Evolutionary conservation across 2,113 vertebrate species (phyloP).

Genomic region (Centropus unirufus): DNA sequence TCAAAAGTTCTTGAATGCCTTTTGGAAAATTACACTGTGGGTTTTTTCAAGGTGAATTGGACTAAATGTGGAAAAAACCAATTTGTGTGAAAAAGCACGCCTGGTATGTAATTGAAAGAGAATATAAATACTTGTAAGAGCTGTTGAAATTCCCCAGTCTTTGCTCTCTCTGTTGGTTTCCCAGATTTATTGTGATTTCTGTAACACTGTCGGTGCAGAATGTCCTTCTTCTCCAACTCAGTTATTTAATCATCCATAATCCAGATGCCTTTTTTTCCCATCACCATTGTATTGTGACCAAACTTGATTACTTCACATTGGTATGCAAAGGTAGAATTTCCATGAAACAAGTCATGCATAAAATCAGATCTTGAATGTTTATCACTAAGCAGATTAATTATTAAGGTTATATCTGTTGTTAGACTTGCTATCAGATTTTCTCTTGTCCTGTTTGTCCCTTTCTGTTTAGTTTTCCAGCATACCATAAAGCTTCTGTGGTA

Average conservation of each 20-base stretch:
- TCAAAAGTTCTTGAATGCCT: not conserved
- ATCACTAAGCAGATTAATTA: not conserved
- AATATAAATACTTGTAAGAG: not conserved
- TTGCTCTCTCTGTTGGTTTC: not conserved
- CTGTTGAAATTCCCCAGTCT: not conserved
- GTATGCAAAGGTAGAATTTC: not conserved
- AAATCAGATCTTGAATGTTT: not conserved
- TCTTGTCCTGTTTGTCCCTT: not conserved
- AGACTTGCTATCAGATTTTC: not conserved
- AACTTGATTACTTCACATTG: not conserved
- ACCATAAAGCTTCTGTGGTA: not conserved
- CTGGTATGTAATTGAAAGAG: not conserved
- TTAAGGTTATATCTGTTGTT: not conserved
- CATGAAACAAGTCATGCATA: not conserved
- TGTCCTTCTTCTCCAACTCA: not conserved
- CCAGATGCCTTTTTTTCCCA: not conserved
- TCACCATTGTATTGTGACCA: not conserved
- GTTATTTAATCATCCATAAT: not conserved
- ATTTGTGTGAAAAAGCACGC: not conserved
- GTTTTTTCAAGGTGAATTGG: not conserved
- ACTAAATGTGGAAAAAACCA: not conserved
- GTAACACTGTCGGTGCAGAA: not conserved
- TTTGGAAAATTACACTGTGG: not conserved
- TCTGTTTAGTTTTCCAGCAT: not conserved
- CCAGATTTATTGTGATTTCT: not conserved